These are phyloP conservation scores for Pteria penguin DNA, from an alignment of 2,888 invertebrate genomes.

Conservation along the genomic window DNA sequence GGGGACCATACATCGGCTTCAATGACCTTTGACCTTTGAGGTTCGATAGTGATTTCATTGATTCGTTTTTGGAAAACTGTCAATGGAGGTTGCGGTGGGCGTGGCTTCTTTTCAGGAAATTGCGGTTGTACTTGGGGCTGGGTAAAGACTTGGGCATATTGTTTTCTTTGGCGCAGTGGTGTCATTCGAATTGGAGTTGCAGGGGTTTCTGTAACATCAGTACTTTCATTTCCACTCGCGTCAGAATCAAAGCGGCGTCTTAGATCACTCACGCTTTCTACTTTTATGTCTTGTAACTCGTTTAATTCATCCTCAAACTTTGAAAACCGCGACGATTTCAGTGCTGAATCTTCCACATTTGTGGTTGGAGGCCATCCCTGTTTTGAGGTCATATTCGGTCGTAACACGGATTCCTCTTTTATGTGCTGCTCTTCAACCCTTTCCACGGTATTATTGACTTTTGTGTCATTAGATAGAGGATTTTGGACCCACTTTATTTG, in stretches of 20 bases:
- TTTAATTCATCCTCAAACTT: conserved; percentile 65
- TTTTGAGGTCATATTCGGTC: conserved; percentile 40
- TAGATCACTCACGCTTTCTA: conserved; percentile 61
- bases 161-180: conserved; percentile 35
- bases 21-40: not conserved
- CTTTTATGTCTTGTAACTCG: conserved; percentile 62
- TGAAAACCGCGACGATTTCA: conserved; percentile 59
- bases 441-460: not conserved
- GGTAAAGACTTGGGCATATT: conserved; percentile 4
- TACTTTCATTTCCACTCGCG: conserved; percentile 54
- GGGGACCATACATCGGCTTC: conserved; percentile 72
- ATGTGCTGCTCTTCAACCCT: not conserved
- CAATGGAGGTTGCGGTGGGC: conserved; percentile 2
- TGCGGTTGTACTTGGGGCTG: not conserved
- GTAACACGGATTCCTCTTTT: conserved; percentile 24
- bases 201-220: conserved; percentile 51
- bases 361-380: conserved; percentile 56
- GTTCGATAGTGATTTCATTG: not conserved
- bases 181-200: conserved; percentile 46
- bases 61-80: conserved; percentile 19
- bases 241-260: conserved; percentile 63
- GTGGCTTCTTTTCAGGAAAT: not conserved
- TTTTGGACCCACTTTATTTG: conserved; percentile 17
- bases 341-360: conserved; percentile 47
- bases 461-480: not conserved